These are phyloP conservation scores for Campylorhamphus procurvoides DNA, from an alignment of 2,113 vertebrate species.

Conservation along the genomic window DNA sequence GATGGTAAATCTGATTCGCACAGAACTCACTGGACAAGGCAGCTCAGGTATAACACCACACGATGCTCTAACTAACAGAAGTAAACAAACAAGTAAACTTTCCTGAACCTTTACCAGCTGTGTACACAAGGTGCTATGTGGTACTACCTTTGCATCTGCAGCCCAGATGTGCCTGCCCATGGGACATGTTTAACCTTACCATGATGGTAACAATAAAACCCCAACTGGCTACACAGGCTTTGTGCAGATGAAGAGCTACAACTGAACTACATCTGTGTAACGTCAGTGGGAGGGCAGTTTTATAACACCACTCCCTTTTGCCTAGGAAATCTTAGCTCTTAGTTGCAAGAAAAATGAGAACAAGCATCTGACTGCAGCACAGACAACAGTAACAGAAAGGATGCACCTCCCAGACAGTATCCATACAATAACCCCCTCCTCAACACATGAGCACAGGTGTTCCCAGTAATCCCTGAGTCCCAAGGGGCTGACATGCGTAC, in stretches of 20 bases:
- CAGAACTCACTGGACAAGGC: neutral
- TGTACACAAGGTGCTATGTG: neutral
- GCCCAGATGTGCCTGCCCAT: neutral
- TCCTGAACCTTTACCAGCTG: neutral
- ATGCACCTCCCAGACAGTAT: neutral
- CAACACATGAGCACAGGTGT: rapidly evolving
- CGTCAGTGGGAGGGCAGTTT: neutral
- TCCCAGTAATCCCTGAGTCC: neutral
- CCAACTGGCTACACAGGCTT: neutral
- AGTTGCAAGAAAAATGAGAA: neutral
- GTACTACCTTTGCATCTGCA: neutral
- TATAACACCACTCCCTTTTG: neutral
- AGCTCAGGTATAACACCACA: neutral
- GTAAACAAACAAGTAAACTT: neutral
- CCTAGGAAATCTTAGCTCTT: neutral
- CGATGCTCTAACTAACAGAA: neutral
- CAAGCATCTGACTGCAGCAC: neutral
- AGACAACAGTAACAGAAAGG: neutral
- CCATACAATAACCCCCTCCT: neutral
- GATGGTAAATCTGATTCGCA: neutral
- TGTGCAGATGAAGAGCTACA: neutral
- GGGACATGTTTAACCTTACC: neutral
- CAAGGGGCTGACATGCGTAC: slow-evolving; percentile 49
- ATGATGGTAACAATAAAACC: neutral
- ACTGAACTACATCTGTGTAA: neutral